Evolutionary conservation across 2,113 vertebrate species (phyloP).

Genomic region (Chaetops frenatus): DNA sequence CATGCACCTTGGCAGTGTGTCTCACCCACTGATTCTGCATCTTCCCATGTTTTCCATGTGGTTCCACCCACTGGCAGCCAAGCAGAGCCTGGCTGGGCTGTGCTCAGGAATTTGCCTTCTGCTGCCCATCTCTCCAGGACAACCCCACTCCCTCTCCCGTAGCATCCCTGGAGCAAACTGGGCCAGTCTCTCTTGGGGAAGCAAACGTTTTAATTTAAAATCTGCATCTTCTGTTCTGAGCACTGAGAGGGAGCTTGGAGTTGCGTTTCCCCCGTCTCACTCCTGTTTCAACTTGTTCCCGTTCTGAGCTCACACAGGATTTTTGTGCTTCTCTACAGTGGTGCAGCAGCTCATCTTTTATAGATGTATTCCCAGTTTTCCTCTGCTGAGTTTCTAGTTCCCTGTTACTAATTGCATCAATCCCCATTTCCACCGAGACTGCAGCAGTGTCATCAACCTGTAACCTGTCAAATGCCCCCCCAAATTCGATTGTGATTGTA

Average conservation of each 20-base stretch:
- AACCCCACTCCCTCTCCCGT: rapidly evolving
- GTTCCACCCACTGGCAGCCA: rapidly evolving
- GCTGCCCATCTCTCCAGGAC: not conserved
- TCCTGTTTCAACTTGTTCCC: not conserved
- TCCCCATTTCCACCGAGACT: not conserved
- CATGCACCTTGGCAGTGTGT: rapidly evolving
- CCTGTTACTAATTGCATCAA: constrained; percentile 30
- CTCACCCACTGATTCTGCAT: not conserved
- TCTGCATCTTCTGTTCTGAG: not conserved
- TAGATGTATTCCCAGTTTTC: not conserved
- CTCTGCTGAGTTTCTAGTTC: not conserved
- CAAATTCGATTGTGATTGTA: not conserved
- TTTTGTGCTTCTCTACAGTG: not conserved
- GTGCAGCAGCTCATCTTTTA: not conserved
- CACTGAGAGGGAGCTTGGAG: not conserved
- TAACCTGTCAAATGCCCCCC: constrained; percentile 13
- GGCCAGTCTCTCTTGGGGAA: not conserved
- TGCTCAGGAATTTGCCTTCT: not conserved
- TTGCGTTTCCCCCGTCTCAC: rapidly evolving
- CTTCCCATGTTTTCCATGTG: not conserved
- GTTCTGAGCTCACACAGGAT: not conserved
- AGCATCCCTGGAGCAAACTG: not conserved
- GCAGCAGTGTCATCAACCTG: constrained; percentile 15
- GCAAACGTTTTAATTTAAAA: not conserved
- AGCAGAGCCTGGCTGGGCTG: not conserved